phyloP scores from a whole-genome alignment of 2,113 vertebrate genomes.

The Oryzias woworae region DNA sequence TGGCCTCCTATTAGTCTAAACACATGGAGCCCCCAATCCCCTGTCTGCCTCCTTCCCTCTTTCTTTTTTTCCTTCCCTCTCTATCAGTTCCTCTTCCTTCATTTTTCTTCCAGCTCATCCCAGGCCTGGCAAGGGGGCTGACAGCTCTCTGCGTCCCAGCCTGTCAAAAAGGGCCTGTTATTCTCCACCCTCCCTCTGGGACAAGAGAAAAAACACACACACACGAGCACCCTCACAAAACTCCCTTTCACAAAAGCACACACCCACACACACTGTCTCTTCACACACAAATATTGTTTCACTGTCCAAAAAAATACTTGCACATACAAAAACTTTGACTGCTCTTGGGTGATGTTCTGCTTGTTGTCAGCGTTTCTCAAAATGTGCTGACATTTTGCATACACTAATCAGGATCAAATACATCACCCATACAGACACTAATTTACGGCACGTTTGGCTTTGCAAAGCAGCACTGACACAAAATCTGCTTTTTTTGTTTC shows the following conservation, averaged over 20 bases:
- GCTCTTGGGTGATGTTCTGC: constrained; percentile 75
- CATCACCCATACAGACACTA: constrained; percentile 74
- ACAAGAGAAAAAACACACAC: constrained; percentile 63
- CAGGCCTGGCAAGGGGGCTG: constrained; percentile 81
- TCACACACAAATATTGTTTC: constrained; percentile 55
- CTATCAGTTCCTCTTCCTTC: constrained; percentile 35
- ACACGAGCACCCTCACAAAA: constrained; percentile 34
- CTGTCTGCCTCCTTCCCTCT: constrained; percentile 43
- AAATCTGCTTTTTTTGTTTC: constrained; percentile 37
- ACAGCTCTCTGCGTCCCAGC: constrained; percentile 90
- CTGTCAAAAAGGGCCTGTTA: constrained; percentile 89
- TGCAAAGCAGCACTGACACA: constrained; percentile 70
- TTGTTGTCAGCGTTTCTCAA: constrained; percentile 80
- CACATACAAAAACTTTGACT: constrained; percentile 77
- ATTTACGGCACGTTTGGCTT: constrained; percentile 74
- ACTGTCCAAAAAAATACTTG: constrained; percentile 48
- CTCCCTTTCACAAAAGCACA: constrained; percentile 57
- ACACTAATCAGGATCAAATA: constrained; percentile 83
- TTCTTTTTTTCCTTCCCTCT: constrained; percentile 30
- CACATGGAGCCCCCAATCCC: constrained; percentile 87
- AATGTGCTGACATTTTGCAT: constrained; percentile 79
- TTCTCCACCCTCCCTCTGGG: constrained; percentile 81
- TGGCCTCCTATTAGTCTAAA: constrained; percentile 98
- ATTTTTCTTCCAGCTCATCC: constrained; percentile 74
- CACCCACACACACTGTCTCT: constrained; percentile 28